Evolutionary conservation across 2,888 invertebrate genomes (phyloP), one percentile per base, ranked within the genome.

Genomic region (Drosophila mettleri): DNA sequence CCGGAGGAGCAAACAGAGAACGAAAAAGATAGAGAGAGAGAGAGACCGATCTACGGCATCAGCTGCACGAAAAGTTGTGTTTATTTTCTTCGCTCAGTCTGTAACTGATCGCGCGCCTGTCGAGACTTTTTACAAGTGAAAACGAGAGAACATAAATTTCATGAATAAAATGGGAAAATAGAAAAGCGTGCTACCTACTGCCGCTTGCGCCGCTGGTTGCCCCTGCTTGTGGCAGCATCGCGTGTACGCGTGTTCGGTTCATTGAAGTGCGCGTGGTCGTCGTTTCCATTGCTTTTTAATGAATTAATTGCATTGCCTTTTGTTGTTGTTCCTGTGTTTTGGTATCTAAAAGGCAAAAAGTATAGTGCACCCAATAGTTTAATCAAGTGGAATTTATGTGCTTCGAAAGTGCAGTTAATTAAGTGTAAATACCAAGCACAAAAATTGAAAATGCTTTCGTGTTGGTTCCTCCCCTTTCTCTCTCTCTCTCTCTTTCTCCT

Each of bases 361-460:
- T 74, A 66, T 73, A 80, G 84, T 84, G 87, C 84, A 64, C 46
- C 80, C 73, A 88, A 89, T 84, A 85, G 88, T 88, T 88, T 89
- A 88, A 89, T 89, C 88, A 88, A 89, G 82, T 84, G 89, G 77
- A 89, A 89, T 89, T 88, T 89, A 88, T 88, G 86, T 82, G 86
- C 71, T 67, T 57, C 59, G 62, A 79, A 74, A 76, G 61, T 74
- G 75, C 80, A 88, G 87, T 82, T 80, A 86, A 88, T 86, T 85
- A 81, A 87, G 86, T 87, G 86, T 79, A 81, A 86, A 85, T 85
- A 71, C 66, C 66, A 77, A 71, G 60, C 57, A 69, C 41, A 64
- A 67, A 72, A 72, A 70, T 52, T 54, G 46, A 75, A 69, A 66
- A 75, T 59, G 16, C 16, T 58, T 39, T 39, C 27, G 38, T 49